Conservation (phyloP, 2,113 vertebrate genomes). For the Trematocara zebra region DNA sequence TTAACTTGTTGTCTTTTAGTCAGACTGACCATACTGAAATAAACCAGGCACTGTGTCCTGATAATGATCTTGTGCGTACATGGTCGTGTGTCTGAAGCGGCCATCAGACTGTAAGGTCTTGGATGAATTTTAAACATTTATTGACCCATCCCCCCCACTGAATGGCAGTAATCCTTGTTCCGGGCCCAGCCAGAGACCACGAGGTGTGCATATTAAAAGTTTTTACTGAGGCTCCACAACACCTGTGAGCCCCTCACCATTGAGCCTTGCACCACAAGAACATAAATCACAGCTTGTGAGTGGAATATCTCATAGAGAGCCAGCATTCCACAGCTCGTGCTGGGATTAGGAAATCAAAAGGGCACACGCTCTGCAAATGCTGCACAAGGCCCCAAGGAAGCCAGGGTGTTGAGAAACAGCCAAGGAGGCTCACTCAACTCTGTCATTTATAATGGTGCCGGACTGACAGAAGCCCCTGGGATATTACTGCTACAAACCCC, state of each 20-base stretch:
- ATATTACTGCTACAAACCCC: constrained; percentile 50
- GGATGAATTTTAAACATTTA: constrained; percentile 70
- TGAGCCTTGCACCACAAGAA: constrained; percentile 48
- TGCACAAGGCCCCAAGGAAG: constrained; percentile 59
- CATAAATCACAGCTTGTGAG: constrained; percentile 76
- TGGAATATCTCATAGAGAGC: constrained; percentile 64
- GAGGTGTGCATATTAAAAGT: constrained; percentile 74
- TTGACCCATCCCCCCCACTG: constrained; percentile 48
- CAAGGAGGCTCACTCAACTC: constrained; percentile 51
- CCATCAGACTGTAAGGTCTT: constrained; percentile 26
- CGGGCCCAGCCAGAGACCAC: constrained; percentile 43
- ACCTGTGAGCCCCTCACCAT: constrained; percentile 61
- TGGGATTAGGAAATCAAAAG: constrained; percentile 71
- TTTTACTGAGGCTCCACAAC: constrained; percentile 57
- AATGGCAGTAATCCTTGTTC: constrained; percentile 52
- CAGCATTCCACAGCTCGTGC: constrained; percentile 49
- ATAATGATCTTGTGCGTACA: neutral
- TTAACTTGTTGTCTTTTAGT: neutral
- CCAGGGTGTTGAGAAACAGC: constrained; percentile 46
- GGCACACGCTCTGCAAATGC: constrained; percentile 59
- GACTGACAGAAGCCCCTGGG: constrained; percentile 53
- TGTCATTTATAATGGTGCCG: constrained; percentile 60
- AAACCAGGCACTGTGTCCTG: neutral
- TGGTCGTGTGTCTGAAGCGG: constrained; percentile 25
- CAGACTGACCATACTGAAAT: neutral